phyloP scores from a whole-genome alignment of 2,888 invertebrate species.

The Drosophila algonquin region DNA sequence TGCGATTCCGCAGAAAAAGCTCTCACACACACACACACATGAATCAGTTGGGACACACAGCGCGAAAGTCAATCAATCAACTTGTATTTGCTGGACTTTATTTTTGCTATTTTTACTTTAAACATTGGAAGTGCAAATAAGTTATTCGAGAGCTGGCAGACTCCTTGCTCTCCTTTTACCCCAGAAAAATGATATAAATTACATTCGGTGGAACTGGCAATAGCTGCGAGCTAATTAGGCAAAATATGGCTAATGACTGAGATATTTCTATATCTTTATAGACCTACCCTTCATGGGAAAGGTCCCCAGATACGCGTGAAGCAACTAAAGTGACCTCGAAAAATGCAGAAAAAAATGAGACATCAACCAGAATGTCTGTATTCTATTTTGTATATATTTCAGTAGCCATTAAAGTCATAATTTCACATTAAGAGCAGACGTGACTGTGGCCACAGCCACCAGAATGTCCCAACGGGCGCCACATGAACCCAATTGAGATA shows the following conservation, averaged over 20 bases:
- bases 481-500: slow-evolving; percentile 57
- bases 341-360: slow-evolving; percentile 20
- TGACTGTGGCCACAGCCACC: slow-evolving; percentile 54
- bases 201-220: not conserved
- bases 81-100: slow-evolving; percentile 42
- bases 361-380: slow-evolving; percentile 4
- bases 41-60: slow-evolving; percentile 8
- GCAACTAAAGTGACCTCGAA: slow-evolving; percentile 51
- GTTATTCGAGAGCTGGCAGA: slow-evolving; percentile 12
- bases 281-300: not conserved
- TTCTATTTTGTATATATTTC: slow-evolving; percentile 46
- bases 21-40: slow-evolving; percentile 5
- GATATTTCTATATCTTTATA: not conserved
- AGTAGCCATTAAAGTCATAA: slow-evolving; percentile 71
- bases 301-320: slow-evolving; percentile 9
- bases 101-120: slow-evolving; percentile 20
- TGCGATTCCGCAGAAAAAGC: not conserved
- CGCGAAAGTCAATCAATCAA: slow-evolving; percentile 52
- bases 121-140: not conserved
- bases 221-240: slow-evolving; percentile 9
- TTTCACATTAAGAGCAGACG: slow-evolving; percentile 76
- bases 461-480: slow-evolving; percentile 55
- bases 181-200: not conserved
- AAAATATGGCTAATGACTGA: slow-evolving; percentile 11
- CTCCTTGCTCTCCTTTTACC: not conserved